Base-by-base conservation (phyloP, 2,888 invertebrate genomes). In the Xestia xanthographa region DNA sequence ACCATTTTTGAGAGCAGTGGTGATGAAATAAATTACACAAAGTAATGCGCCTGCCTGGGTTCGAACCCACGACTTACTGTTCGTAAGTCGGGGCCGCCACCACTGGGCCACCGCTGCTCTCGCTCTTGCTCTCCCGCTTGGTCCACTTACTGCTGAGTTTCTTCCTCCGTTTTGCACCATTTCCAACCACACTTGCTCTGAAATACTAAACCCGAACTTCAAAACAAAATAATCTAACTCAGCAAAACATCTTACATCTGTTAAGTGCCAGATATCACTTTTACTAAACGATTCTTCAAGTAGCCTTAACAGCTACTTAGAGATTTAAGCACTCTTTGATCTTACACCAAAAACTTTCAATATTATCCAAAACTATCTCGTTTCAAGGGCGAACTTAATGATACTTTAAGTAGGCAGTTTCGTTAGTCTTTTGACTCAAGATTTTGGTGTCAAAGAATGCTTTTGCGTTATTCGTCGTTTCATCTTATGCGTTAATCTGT, bases 241-340 rank as follows among this genome's bases (percentile, higher is more conserved):
- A 48, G n/a, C 22, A 48, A 17, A n/a, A 4, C 14, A 43, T 77
- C 5, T 26, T 12, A 11, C 34, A 53, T 63, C 63, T 53, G 34
- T 9, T 38, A 65, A 65, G n/a, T 65, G 17, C 56, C 29, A 48
- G 68, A 50, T 71, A 80, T 65, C 71, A 58, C 67, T 71, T 71
- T 66, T 12, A 58, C 58, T 53, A 75, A 80, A 65, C 80, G 69
- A 26, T 79, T 48, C 68, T 75, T 66, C 45, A 69, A 79, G 75
- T 41, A 48, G 6, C 5, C 53, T n/a, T 67, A 34, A 77, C 14
- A 70, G n/a, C 60, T 70, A 41, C 66, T 77, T 67, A 77, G 34
- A 12, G 4, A 43, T 67, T 60, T 41, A 81, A 81, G 81, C 43
- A 67, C 50, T 58, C 62, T 73, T 81, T 78, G 77, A 82, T 82